These are phyloP conservation scores for Stegostoma tigrinum DNA, from an alignment of 2,113 vertebrate species.

Conservation along the genomic window DNA sequence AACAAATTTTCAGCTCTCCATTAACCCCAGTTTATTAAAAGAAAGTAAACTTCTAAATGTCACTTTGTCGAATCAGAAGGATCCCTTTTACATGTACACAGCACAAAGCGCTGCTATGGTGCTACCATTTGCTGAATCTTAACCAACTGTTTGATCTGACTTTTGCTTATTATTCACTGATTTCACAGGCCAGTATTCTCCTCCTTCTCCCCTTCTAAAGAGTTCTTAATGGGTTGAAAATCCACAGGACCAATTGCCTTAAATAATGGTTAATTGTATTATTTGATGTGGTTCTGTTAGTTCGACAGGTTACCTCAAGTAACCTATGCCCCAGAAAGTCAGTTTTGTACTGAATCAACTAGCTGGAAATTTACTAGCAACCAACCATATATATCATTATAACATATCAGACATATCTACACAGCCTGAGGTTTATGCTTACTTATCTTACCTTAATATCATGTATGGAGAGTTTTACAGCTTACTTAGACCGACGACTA, in stretches of 20 bases:
- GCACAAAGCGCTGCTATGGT: not conserved
- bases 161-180: not conserved
- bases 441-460: too few relatives aligned
- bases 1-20: not conserved
- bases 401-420: too few relatives aligned
- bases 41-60: not conserved
- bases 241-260: not conserved
- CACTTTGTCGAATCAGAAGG: not conserved
- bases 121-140: not conserved
- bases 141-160: not conserved
- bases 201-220: not conserved
- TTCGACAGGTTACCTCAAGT: too few relatives aligned
- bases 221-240: not conserved
- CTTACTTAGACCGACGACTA: too few relatives aligned
- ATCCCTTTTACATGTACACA: not conserved
- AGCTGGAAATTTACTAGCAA: too few relatives aligned
- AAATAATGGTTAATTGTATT: not conserved
- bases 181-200: not conserved
- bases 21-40: not conserved
- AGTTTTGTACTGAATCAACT: too few relatives aligned
- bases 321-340: too few relatives aligned
- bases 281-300: too few relatives aligned
- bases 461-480: too few relatives aligned
- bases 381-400: too few relatives aligned
- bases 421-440: too few relatives aligned